Base-by-base conservation (phyloP, 2,113 vertebrate species). In the Rhizomys pruinosus region DNA sequence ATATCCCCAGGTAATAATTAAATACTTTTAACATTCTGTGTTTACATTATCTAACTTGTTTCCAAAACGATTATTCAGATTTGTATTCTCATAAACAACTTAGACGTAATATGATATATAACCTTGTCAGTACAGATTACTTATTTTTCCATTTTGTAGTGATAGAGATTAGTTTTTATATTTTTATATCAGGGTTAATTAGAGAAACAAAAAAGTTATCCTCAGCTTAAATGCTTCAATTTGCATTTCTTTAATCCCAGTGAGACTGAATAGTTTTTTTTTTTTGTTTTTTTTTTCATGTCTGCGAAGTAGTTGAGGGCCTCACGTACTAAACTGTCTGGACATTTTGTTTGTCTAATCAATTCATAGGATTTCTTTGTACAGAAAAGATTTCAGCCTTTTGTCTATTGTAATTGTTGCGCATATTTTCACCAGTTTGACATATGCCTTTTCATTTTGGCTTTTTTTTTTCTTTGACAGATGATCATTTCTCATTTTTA, bases 401-500 rank as follows among this genome's bases (percentile, higher is more conserved):
- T 92, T 89, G 59, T 91, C 76, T 87, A 66, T 63, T 95, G 93
- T 87, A 95, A 91, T 94, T 97, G 47, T 88, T 89, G 76, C 89
- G 82, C 85, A 89, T 96, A 85, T 86, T 93, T 90, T 84, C 84
- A 91, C 74, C 37, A 78, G 47, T 94, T 85, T 95, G 92, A 94
- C 77, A 87, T 34, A 76, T 63, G 84, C 63, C 84, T 95, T 92
- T 93, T 94, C 94, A 88, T 95, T 96, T 94, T 57, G 72, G 63
- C 47, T 93, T 81, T 84, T 94, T 81, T 39, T 86, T 86, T 81
- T 85, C 88, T 97, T 72, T 87, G 85, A 97, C 92, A 92, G 76
- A 95, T 77, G 72, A 96, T 64, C 92, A 82, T 81, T 64, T 87
- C 42, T 94, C 77, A 78, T 94, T 96, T 95, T 96, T 93, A 90